Evolutionary conservation across 2,888 invertebrate species (phyloP).

Genomic region (Bimastos eiseni): DNA sequence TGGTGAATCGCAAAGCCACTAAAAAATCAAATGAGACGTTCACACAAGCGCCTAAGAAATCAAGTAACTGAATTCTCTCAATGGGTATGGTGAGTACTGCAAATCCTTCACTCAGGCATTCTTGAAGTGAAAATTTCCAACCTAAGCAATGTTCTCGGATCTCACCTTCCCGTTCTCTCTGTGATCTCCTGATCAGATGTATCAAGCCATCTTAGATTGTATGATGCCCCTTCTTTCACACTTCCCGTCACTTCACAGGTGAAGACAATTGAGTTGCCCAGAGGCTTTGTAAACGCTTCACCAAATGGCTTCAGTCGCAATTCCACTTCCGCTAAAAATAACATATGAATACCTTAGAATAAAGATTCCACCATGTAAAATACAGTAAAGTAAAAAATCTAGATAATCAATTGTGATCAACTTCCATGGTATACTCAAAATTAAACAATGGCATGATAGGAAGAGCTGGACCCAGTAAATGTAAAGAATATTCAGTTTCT

Average conservation of each 20-base stretch:
- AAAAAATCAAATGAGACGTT: neutral
- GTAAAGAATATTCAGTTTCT: too few relatives aligned
- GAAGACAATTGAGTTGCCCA: slow-evolving; percentile 31
- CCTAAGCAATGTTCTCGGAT: neutral
- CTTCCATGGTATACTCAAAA: neutral
- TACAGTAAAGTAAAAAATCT: neutral
- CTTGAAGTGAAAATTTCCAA: neutral
- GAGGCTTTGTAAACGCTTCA: slow-evolving; percentile 23
- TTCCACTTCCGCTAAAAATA: slow-evolving; percentile 4
- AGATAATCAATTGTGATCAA: neutral
- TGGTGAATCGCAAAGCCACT: neutral
- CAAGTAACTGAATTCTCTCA: neutral
- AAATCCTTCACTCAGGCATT: neutral
- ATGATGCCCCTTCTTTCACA: neutral
- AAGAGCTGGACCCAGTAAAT: neutral
- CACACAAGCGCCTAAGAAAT: neutral
- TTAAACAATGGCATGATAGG: neutral
- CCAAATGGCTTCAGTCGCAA: slow-evolving; percentile 28
- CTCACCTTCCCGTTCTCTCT: slow-evolving; percentile 22
- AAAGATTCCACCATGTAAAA: neutral
- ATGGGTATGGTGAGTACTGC: neutral
- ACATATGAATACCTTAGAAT: neutral
- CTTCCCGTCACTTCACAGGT: slow-evolving; percentile 29
- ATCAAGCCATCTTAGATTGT: neutral
- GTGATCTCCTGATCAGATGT: slow-evolving; percentile 17